phyloP scores from a whole-genome alignment of 2,888 invertebrate genomes.

The Andrena fulva region DNA sequence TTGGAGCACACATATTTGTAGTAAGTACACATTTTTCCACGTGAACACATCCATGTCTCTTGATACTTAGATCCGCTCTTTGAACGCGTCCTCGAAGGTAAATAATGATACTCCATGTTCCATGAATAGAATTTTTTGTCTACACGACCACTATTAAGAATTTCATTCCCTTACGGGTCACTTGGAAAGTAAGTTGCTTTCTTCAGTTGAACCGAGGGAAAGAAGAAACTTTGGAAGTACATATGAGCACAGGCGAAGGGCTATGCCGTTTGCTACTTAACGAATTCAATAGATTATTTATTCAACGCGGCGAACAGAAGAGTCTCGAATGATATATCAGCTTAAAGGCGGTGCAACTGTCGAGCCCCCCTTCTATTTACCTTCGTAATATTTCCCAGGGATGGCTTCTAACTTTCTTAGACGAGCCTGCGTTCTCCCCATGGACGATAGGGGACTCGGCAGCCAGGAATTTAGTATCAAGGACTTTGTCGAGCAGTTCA shows the following conservation, averaged over 20 bases:
- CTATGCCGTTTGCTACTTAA: background rate
- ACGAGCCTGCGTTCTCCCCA: background rate
- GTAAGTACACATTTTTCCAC: too few relatives aligned
- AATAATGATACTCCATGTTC: too few relatives aligned
- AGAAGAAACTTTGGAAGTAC: slow-evolving; percentile 3
- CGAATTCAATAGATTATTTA: background rate
- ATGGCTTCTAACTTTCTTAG: background rate
- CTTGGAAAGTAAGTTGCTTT: background rate
- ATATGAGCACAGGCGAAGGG: too few relatives aligned
- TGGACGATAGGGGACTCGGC: background rate
- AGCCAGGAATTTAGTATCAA: background rate
- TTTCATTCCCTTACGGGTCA: background rate
- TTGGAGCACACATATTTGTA: too few relatives aligned
- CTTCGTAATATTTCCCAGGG: too few relatives aligned
- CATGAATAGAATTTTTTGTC: too few relatives aligned
- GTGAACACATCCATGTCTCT: too few relatives aligned
- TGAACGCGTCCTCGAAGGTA: too few relatives aligned
- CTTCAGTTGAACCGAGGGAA: background rate
- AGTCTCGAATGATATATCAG: background rate
- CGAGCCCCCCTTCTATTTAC: too few relatives aligned
- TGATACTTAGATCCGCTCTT: too few relatives aligned
- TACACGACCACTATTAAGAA: background rate
- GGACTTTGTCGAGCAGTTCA: background rate
- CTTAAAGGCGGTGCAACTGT: background rate
- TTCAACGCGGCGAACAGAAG: background rate